These are phyloP conservation scores for Apodemia duryi DNA, from an alignment of 2,888 invertebrate species.

Conservation along the genomic window DNA sequence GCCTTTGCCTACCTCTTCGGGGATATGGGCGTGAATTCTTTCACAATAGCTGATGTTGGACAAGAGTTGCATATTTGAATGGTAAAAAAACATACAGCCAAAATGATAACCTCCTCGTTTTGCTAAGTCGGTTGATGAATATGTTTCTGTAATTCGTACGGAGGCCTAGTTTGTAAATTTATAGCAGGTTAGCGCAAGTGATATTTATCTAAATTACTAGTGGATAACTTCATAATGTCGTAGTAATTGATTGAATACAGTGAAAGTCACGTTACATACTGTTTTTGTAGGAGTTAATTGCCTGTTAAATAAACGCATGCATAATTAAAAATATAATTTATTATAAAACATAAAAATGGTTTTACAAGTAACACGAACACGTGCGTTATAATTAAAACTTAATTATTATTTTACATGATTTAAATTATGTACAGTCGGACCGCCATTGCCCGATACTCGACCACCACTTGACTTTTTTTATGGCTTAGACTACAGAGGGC, in stretches of 20 bases:
- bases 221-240: constrained; percentile 3
- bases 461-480: constrained; percentile 21
- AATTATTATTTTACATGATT: constrained; percentile 12
- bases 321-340: constrained; percentile 68
- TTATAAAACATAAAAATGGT: constrained; percentile 63
- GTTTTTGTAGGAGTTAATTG: background rate
- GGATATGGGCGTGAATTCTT: no score
- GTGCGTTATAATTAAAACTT: constrained; percentile 11
- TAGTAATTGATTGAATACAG: background rate
- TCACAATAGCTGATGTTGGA: no score
- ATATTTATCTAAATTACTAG: background rate
- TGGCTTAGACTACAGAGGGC: constrained; percentile 4
- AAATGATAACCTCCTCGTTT: no score
- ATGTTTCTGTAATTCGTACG: no score
- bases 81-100: no score
- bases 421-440: constrained; percentile 23
- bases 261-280: constrained; percentile 1
- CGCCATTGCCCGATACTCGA: constrained; percentile 42
- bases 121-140: no score
- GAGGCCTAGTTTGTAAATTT: constrained; percentile 3
- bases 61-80: no score
- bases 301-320: constrained; percentile 23
- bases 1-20: no score
- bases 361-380: constrained; percentile 40
- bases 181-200: background rate